A percentile compares a stretch with the other conserved stretches of the same genome.
Conservation (phyloP, 2,113 vertebrate species). For the Columba janthina region DNA sequence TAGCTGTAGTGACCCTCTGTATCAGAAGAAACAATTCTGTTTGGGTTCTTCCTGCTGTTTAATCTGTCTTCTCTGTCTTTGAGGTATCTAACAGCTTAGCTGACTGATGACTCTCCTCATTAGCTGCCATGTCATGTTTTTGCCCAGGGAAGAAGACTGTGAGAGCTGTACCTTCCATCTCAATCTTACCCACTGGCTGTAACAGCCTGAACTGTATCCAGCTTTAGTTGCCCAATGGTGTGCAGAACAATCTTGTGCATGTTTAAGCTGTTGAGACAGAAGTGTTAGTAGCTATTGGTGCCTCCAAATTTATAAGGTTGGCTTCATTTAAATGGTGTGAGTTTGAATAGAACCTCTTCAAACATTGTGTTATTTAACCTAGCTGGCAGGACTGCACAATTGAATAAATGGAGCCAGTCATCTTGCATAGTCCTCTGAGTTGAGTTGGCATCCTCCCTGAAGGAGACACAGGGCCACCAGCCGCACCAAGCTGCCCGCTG, state of each 20-base stretch:
- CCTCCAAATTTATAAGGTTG: neutral
- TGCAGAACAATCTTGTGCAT: neutral
- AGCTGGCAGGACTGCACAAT: neutral
- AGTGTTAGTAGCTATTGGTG: neutral
- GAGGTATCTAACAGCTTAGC: neutral
- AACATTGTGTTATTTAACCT: neutral
- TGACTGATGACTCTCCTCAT: neutral
- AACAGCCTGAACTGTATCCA: neutral
- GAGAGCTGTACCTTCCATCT: neutral
- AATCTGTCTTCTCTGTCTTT: neutral
- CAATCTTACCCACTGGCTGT: neutral
- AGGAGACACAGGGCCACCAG: neutral
- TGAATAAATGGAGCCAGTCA: neutral
- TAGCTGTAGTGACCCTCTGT: neutral
- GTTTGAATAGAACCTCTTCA: neutral
- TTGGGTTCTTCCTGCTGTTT: neutral
- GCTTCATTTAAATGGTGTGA: neutral
- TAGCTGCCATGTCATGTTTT: neutral
- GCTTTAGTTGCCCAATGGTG: neutral
- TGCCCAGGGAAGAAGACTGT: neutral
- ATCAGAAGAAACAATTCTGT: neutral
- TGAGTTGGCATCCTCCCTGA: neutral
- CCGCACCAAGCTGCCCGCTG: neutral
- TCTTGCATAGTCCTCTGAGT: neutral
- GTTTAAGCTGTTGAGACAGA: neutral